Evolutionary conservation across 1,140 invertebrate genomes (phyloP), one percentile per base, ranked within the genome.

Genomic region (Oppia nitens): DNA sequence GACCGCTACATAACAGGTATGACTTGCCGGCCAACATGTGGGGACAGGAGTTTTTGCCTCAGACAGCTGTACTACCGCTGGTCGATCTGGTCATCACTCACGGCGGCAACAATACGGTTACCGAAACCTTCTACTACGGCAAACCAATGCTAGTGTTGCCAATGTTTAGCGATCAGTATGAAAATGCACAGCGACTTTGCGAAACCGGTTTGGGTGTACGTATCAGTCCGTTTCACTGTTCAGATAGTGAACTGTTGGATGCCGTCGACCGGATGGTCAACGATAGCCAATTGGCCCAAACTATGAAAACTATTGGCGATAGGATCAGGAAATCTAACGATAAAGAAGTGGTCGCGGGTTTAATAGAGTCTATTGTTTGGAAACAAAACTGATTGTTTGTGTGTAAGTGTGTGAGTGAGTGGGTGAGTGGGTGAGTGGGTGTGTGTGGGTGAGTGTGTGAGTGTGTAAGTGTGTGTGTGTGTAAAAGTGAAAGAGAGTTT

Each of bases 131-230:
- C 55, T 57, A 59, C 24, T 53, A 12, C 45, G 58, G 58, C 21
- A 53, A 57, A 25, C 57, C 57, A 23, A 53, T 29, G 25, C 24
- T 59, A 6, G 29, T 57, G 9, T 6, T 59, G 58, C 54, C 58
- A 27, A 11, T 26, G 3, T 62, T 62, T n/a, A n/a, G n/a, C n/a
- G n/a, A n/a, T n/a, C n/a, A n/a, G n/a, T n/a, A n/a, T n/a, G n/a
- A n/a, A n/a, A 61, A 61, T 60, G 60, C 60, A 45, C 55, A 60
- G 27, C 21, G 60, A 23, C 21, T 59, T 9, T 9, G 23, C 50
- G 58, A 59, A 58, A 4, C 24, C 28, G 58, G 52, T 27, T 45
- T 59, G 23, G 58, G 58, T 20, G 17, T 12, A 4, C 52, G 58
- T n/a, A 6, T 60, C 3, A 60, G 32, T 59, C 58, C 55, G 12